Base-by-base conservation (phyloP, 1,140 invertebrate genomes). In the Daktulosphaira vitifoliae region DNA sequence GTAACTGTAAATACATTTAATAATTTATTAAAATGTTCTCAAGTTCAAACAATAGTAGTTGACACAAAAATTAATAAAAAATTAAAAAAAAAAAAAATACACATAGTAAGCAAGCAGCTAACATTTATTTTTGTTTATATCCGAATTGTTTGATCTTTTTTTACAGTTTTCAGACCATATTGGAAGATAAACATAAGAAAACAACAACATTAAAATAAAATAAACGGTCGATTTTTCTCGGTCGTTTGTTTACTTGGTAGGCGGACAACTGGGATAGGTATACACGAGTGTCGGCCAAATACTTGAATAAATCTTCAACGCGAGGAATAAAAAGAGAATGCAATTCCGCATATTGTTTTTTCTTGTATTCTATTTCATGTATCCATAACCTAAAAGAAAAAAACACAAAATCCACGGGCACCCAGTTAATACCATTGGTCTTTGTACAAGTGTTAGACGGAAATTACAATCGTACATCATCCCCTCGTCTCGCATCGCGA, bases 401-500 rank as follows among this genome's bases (percentile, higher is more conserved):
- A 33, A 33, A 33, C 29, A 54, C 33, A 54, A 25, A 59, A 33
- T 33, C 5, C 11, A 33, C 22, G 18, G n/a, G 38, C 54, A 18
- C 39, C 15, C 23, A n/a, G 53, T 56, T 59, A 59, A 59, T 59
- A 44, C 38, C 39, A 25, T 22, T 48, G 56, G 42, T 39, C 38
- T 46, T 29, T 62, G 18, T 48, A 62, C 56, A 48, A 62, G 56
- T 62, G 56, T 62, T 62, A n/a, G 42, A 39, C 56, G 56, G 56
- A 62, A 62, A 62, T 62, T 62, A 39, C 42, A 62, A 39, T 46
- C 56, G 56, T 62, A 48, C 56, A 62, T 62, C 56, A 62, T 62
- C 18, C 56, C 56, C 11, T 48, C 25, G 38, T 20, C n/a, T 7
- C 48, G 13, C 51, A 20, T 16, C 51, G 0, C 6, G 18, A 18